Conservation (phyloP, 1,140 invertebrate genomes). For the Drosophila oshimai region DNA sequence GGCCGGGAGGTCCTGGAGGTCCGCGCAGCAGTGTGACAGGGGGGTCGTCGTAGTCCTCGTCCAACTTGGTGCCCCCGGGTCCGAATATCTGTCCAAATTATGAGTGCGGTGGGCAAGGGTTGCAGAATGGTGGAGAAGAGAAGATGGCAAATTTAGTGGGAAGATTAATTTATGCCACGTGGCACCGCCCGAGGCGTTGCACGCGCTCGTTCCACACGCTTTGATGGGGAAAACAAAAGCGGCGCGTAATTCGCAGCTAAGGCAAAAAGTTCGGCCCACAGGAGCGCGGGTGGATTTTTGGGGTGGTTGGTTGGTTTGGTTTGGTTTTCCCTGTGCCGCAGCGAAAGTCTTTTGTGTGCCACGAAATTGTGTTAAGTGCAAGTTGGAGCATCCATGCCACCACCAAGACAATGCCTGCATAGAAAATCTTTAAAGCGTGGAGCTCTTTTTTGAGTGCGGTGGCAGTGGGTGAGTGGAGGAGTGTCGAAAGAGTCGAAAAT, state of each 20-base stretch:
- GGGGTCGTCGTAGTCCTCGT: slow-evolving; percentile 81
- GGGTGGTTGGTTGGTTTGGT: slow-evolving; percentile 1
- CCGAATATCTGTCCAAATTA: slow-evolving; percentile 70
- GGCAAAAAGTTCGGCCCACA: slow-evolving; percentile 34
- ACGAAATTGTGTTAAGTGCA: slow-evolving; percentile 78
- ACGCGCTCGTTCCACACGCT: slow-evolving; percentile 68
- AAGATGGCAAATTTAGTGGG: slow-evolving; percentile 63
- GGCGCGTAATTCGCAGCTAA: slow-evolving; percentile 29
- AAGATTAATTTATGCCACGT: slow-evolving; percentile 78
- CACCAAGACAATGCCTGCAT: slow-evolving; percentile 58
- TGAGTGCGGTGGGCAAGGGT: slow-evolving; percentile 11
- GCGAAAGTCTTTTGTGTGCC: slow-evolving; percentile 78
- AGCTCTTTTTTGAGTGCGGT: background rate
- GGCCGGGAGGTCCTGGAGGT: slow-evolving; percentile 85
- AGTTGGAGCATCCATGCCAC: slow-evolving; percentile 55
- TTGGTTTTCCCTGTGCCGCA: slow-evolving; percentile 41
- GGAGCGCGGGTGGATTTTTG: background rate
- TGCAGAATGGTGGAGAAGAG: slow-evolving; percentile 10
- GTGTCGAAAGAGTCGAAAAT: slow-evolving; percentile 64
- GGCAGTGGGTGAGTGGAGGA: slow-evolving; percentile 12
- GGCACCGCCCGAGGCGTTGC: slow-evolving; percentile 61
- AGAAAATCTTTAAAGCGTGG: slow-evolving; percentile 64
- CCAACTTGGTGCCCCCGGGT: slow-evolving; percentile 74
- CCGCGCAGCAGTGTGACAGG: slow-evolving; percentile 83
- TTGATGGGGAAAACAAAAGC: slow-evolving; percentile 63